Percentiles rank a stretch among this genome's conserved stretches.
phyloP scores from a whole-genome alignment of 2,888 invertebrate species.

The Ashinkailepas kermadecensis region DNA sequence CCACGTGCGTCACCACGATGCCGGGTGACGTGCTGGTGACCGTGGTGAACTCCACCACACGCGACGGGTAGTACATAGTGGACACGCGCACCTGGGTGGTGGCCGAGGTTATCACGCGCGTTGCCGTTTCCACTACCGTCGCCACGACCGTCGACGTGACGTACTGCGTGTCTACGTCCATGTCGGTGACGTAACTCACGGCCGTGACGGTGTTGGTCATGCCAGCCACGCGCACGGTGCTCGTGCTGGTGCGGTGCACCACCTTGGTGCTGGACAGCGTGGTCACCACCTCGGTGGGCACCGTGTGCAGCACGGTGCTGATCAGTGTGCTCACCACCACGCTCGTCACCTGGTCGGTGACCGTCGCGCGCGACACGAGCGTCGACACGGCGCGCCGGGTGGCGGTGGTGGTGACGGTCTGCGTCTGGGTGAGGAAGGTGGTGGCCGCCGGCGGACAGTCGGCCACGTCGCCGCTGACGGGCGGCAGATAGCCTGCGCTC shows the following conservation, averaged over 20 bases:
- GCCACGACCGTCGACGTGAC: not conserved
- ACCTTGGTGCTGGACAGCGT: not conserved
- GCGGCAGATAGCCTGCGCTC: not conserved
- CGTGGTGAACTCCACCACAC: not conserved
- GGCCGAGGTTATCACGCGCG: not conserved
- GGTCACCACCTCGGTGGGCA: not conserved
- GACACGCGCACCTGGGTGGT: not conserved
- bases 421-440: not conserved
- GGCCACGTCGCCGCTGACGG: not conserved
- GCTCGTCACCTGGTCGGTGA: not conserved
- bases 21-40: not conserved
- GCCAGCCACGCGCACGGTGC: not conserved
- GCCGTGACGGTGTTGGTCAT: not conserved
- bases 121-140: not conserved
- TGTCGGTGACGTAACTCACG: not conserved
- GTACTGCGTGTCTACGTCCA: not conserved
- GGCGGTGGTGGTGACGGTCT: not conserved
- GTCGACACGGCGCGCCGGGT: not conserved
- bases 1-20: not conserved
- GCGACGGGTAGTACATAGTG: not conserved
- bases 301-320: not conserved
- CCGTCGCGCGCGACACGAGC: not conserved
- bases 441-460: not conserved
- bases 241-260: not conserved
- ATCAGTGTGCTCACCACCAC: not conserved